phyloP scores from a whole-genome alignment of 2,888 invertebrate species.

The Mesorhabditis sp. region DNA sequence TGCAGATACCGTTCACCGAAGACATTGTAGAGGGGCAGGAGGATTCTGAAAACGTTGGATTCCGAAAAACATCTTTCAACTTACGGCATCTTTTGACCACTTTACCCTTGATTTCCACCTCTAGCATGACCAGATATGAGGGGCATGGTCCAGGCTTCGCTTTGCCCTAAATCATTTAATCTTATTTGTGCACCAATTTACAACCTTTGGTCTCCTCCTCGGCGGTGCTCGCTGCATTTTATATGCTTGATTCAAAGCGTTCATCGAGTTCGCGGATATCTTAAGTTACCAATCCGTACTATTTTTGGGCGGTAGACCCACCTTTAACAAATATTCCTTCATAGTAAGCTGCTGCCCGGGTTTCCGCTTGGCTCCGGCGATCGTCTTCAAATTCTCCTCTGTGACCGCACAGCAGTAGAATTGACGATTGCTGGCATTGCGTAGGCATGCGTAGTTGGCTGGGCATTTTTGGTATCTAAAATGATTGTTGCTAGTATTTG shows the following conservation, averaged over 20 bases:
- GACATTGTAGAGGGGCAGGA: conserved; percentile 32
- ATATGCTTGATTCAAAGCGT: background rate
- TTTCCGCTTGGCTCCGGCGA: background rate
- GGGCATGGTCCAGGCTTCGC: conserved; percentile 19
- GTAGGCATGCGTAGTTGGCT: background rate
- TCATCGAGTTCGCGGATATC: conserved; percentile 3
- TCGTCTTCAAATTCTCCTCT: background rate
- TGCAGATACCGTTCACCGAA: conserved; percentile 32
- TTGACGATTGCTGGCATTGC: background rate
- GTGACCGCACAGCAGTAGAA: conserved; percentile 5
- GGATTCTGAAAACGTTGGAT: conserved; percentile 23
- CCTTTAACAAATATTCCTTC: conserved; percentile 4
- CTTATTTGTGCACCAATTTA: too few species aligned
- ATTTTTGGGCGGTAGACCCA: background rate
- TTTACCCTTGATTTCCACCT: conserved; percentile 30
- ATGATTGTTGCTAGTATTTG: background rate
- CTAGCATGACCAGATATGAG: conserved; percentile 29
- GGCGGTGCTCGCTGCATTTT: conserved; percentile 3
- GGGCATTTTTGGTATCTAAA: conserved; percentile 6
- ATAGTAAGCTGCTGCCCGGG: background rate
- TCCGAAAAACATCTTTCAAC: conserved; percentile 9
- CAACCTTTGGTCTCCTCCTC: conserved; percentile 12
- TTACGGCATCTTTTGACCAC: conserved; percentile 35
- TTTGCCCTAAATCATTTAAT: background rate
- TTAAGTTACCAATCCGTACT: background rate